phyloP scores from a whole-genome alignment of 1,140 invertebrate genomes.

The Orchestia grillus region DNA sequence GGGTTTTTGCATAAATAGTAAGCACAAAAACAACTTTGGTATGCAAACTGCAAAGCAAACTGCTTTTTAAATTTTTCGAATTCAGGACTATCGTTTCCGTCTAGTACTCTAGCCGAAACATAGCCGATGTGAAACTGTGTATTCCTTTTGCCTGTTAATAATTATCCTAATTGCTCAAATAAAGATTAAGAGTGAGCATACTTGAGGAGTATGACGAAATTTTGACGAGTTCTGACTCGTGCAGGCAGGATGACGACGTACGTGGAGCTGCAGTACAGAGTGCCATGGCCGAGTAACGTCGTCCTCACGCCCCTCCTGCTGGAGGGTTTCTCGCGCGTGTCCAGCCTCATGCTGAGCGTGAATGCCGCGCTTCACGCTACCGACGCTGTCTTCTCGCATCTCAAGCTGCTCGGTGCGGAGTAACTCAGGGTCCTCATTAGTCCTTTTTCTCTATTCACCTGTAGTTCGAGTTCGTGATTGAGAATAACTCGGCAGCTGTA shows the following conservation, averaged over 20 bases:
- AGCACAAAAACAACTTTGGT: background rate
- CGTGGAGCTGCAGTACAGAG: conserved; percentile 21
- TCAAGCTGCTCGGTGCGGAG: background rate
- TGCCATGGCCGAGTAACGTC: background rate
- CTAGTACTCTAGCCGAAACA: background rate
- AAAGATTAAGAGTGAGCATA: background rate
- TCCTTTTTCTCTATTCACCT: too few species aligned
- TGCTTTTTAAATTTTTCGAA: background rate
- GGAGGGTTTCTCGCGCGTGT: background rate
- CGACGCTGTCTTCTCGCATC: background rate
- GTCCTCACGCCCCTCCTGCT: background rate
- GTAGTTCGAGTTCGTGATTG: too few species aligned
- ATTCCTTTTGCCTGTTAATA: background rate
- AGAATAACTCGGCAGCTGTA: too few species aligned
- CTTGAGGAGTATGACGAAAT: background rate
- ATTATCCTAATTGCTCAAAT: background rate
- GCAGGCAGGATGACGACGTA: conserved; percentile 3
- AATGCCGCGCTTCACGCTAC: conserved; percentile 7
- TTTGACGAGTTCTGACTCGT: background rate
- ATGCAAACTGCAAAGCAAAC: background rate
- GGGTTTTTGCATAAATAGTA: background rate
- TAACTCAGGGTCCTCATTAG: background rate
- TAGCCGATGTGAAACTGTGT: background rate
- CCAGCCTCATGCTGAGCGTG: conserved; percentile 11
- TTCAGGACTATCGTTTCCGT: background rate